Conservation (phyloP, 2,888 invertebrate genomes). For the Oeneis ivallda region DNA sequence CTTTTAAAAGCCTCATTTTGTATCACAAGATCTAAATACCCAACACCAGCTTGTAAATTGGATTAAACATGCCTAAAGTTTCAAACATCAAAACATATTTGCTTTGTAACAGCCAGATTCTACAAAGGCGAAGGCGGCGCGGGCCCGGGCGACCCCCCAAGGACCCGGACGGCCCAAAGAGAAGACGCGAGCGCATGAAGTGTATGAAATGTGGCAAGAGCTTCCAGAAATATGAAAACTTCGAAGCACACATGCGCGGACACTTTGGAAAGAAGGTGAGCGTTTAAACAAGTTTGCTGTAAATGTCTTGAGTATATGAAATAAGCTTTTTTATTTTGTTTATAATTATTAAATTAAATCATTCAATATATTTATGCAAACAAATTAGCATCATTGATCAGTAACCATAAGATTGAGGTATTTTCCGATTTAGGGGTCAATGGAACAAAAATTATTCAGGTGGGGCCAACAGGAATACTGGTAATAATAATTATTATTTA, state of each 20-base stretch:
- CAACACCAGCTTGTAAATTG: too few relatives aligned
- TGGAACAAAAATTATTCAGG: too few relatives aligned
- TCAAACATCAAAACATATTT: too few relatives aligned
- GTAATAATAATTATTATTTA: too few relatives aligned
- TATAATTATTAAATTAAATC: not conserved
- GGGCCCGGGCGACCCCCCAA: slow-evolving; percentile 44
- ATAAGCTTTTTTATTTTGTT: not conserved
- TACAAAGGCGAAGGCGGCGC: slow-evolving; percentile 49
- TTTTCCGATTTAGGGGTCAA: too few relatives aligned
- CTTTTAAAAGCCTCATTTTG: too few relatives aligned
- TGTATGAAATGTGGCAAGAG: slow-evolving; percentile 75
- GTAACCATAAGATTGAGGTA: too few relatives aligned
- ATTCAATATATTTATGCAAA: too few relatives aligned
- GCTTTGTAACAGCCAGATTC: slow-evolving; percentile 38
- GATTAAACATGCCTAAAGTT: too few relatives aligned
- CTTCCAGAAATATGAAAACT: slow-evolving; percentile 76
- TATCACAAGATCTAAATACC: too few relatives aligned
- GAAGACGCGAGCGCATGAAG: slow-evolving; percentile 65
- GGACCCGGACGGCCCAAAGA: slow-evolving; percentile 40
- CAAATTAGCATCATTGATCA: too few relatives aligned
- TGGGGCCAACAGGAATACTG: too few relatives aligned
- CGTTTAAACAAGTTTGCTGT: not conserved
- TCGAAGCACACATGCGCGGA: slow-evolving; percentile 76
- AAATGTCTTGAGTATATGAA: not conserved
- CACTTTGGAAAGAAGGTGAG: slow-evolving; percentile 78